These are phyloP conservation scores for Tipula vernalis DNA, from an alignment of 2,888 invertebrate species.

Conservation along the genomic window DNA sequence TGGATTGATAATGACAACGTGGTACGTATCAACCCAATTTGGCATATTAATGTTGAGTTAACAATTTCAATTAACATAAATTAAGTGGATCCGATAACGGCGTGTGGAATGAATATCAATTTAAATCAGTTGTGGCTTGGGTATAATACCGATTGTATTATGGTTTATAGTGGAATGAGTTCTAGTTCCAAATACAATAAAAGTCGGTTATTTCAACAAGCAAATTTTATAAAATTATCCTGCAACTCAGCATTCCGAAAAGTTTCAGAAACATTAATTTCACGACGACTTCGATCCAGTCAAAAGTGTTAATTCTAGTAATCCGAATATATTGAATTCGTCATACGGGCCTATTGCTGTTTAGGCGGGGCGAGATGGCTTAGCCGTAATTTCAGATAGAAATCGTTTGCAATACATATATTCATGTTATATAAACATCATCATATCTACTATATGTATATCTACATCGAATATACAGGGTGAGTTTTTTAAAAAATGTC, in stretches of 20 bases:
- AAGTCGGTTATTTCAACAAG: conserved; percentile 26
- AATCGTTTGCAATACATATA: conserved; percentile 65
- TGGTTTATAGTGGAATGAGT: conserved; percentile 38
- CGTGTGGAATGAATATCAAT: conserved; percentile 45
- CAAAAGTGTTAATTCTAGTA: neutral
- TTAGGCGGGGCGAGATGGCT: conserved; percentile 56
- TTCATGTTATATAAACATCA: conserved; percentile 48
- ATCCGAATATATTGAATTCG: conserved; percentile 37
- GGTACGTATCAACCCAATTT: conserved; percentile 55
- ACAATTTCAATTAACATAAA: conserved; percentile 48
- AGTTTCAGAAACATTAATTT: conserved; percentile 23
- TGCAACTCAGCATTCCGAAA: conserved; percentile 35
- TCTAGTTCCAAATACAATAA: conserved; percentile 23
- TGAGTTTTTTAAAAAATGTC: no score
- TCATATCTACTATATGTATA: no score
- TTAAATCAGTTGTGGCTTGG: conserved; percentile 59
- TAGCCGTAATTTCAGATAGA: conserved; percentile 75
- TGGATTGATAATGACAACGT: conserved; percentile 67
- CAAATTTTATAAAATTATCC: conserved; percentile 27
- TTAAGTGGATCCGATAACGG: conserved; percentile 45
- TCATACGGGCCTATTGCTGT: conserved; percentile 57
- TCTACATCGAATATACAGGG: no score
- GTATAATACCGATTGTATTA: conserved; percentile 58
- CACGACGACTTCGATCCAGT: neutral
- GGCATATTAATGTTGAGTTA: conserved; percentile 42